Conservation (phyloP, 1,140 invertebrate species). For the Neodiprion virginianus region DNA sequence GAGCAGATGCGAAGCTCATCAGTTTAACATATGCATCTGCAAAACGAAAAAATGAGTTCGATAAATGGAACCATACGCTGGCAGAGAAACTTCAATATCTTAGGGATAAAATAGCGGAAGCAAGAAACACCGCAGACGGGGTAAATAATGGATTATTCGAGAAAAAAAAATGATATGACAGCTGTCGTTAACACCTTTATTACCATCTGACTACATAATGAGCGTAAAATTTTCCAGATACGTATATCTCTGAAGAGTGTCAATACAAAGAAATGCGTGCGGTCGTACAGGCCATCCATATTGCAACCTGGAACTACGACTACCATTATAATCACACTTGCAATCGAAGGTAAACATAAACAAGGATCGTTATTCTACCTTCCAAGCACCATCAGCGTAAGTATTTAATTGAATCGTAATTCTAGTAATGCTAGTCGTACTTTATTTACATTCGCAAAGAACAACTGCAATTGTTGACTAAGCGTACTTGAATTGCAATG, state of each 20-base stretch:
- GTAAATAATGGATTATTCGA: conserved; percentile 61
- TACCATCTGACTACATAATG: conserved; percentile 32
- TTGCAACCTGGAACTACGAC: conserved; percentile 75
- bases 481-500: no score
- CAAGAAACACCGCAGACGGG: conserved; percentile 80
- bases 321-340: conserved; percentile 72
- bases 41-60: conserved; percentile 66
- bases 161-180: conserved; percentile 19
- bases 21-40: conserved; percentile 62
- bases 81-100: conserved; percentile 71
- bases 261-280: conserved; percentile 70
- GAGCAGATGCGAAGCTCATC: conserved; percentile 62
- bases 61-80: conserved; percentile 68
- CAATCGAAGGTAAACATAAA: conserved; percentile 65
- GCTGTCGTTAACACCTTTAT: conserved; percentile 20
- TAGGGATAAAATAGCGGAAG: conserved; percentile 76
- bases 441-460: no score
- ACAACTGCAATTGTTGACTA: no score
- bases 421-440: no score
- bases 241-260: conserved; percentile 76
- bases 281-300: conserved; percentile 72
- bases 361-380: conserved; percentile 75
- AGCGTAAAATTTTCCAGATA: conserved; percentile 67
- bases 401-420: conserved; percentile 18
- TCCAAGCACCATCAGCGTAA: conserved; percentile 66